A percentile compares a stretch with the other conserved stretches of the same genome.
Evolutionary conservation across 2,888 invertebrate genomes (phyloP).

Genomic region (Drosophila anomalata): DNA sequence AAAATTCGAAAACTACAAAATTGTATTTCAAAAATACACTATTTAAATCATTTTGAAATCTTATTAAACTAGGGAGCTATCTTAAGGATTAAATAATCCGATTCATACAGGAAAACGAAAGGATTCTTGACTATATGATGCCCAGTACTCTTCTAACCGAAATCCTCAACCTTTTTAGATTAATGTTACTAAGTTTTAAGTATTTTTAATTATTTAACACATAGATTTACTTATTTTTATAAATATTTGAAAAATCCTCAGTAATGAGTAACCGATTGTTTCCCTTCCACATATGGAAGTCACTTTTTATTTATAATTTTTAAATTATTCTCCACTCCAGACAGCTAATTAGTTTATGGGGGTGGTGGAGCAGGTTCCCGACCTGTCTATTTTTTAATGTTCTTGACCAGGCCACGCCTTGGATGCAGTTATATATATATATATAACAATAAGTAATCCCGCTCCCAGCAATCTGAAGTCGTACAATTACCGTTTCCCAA

Average conservation of each 20-base stretch:
- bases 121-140: no score
- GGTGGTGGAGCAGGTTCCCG: background rate
- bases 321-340: background rate
- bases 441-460: background rate
- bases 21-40: no score
- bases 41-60: no score
- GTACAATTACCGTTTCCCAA: slow-evolving; percentile 16
- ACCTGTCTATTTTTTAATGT: background rate
- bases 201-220: no score
- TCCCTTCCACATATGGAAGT: background rate
- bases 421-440: background rate
- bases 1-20: no score
- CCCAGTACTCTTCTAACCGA: no score
- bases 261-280: background rate
- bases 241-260: background rate
- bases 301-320: background rate
- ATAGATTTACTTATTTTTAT: background rate
- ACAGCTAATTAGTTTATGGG: slow-evolving; percentile 11
- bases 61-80: no score
- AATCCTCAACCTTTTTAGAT: no score
- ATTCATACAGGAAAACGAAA: no score
- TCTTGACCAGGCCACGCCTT: slow-evolving; percentile 17
- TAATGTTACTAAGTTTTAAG: no score
- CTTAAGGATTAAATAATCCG: no score
- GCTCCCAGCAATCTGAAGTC: background rate